Base-by-base conservation (phyloP, 2,113 vertebrate species). In the Aegotheles bennettii region DNA sequence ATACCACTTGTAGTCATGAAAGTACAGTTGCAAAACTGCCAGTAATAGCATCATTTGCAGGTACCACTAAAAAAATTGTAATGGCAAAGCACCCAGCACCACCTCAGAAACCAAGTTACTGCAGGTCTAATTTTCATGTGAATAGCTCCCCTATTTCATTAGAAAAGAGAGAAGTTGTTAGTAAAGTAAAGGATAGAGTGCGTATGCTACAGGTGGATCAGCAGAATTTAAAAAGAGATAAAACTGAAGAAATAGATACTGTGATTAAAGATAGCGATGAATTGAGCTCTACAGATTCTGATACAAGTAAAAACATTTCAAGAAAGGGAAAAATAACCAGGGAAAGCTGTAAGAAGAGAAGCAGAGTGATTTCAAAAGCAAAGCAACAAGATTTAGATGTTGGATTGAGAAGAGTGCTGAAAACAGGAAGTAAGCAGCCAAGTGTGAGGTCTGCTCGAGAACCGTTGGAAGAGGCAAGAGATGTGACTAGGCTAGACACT, bases 381-480 rank as follows among this genome's bases (percentile, higher is more conserved):
- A 68, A 83, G 48, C 28, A 75, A 35, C 31, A 90, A 82, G 56
- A 51, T 85, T 84, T 85, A 95, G 51, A 43, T 61, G 43, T 79
- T 65, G 83, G 78, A 57, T 31, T 3, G 38, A 68, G 76, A 82
- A 87, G 35, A 40, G 25, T 79, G 54, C 51, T 56, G 68, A 78
- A 93, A 68, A 96, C 89, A 94, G 75, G 81, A 94, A 90, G 85
- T 65, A 89, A 82, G 67, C 40, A 75, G 94, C 87, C 74, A 89
- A 95, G 94, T 93, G 83, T 97, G 93, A 98, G 96, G 97, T 98
- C 97, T 79, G 25, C 48, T 70, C 31, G 24, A 78, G 96, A 94
- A 40, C 81, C 73, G 47, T 61, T 84, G 61, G 87, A 95, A 60
- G 73, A 95, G 57, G 35, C 78, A n/a, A 57, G 26, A 54, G 67